phyloP scores from a whole-genome alignment of 2,888 invertebrate genomes.

The Microplitis manilae region DNA sequence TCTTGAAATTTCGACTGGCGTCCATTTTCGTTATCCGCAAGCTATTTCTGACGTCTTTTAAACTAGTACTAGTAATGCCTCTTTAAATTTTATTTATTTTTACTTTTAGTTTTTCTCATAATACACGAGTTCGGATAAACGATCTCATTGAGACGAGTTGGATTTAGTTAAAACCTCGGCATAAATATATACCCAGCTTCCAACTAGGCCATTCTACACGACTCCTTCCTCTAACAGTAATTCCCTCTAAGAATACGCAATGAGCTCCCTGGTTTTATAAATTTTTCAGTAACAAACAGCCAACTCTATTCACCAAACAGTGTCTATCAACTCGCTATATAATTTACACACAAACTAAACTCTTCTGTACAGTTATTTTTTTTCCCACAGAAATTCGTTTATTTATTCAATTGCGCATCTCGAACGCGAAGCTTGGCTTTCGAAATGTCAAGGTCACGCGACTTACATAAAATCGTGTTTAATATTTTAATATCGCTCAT shows the following conservation, averaged over 20 bases:
- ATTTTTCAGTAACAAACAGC: slow-evolving; percentile 31
- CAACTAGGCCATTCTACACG: not conserved
- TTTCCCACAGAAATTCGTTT: not conserved
- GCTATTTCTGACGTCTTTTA: slow-evolving; percentile 21
- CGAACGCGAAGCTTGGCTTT: too few species aligned
- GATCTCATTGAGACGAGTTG: slow-evolving; percentile 2
- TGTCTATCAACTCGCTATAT: slow-evolving; percentile 23
- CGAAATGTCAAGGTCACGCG: too few species aligned
- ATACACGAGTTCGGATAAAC: not conserved
- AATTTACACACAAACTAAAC: not conserved
- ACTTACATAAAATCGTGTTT: too few species aligned
- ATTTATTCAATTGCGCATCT: too few species aligned
- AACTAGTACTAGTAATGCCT: slow-evolving; percentile 29
- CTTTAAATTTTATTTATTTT: not conserved
- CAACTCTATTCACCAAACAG: slow-evolving; percentile 24
- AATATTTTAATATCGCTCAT: too few species aligned
- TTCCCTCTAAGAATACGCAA: slow-evolving; percentile 48
- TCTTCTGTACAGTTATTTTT: not conserved
- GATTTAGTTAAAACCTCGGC: slow-evolving; percentile 5
- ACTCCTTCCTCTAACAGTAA: slow-evolving; percentile 32
- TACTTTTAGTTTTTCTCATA: not conserved
- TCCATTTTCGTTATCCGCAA: slow-evolving; percentile 35
- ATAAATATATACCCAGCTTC: not conserved
- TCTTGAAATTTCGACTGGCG: slow-evolving; percentile 37
- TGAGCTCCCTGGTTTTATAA: slow-evolving; percentile 36